phyloP scores from a whole-genome alignment of 2,797 vertebrate genomes.

The Percopsis omiscomaycus region DNA sequence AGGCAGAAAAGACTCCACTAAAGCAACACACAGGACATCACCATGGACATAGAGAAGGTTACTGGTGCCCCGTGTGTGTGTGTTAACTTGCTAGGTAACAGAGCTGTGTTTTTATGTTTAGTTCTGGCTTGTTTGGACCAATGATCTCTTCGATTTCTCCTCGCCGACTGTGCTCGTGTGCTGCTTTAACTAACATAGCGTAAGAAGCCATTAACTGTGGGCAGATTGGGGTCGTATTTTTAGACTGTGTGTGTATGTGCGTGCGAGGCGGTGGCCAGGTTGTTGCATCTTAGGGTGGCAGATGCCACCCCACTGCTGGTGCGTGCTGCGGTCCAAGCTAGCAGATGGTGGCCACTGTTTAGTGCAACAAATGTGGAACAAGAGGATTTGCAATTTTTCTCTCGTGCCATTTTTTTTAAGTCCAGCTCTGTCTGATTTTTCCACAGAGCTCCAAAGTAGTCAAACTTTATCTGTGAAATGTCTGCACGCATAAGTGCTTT shows the following conservation, averaged over 20 bases:
- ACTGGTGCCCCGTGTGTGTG: conserved; percentile 21
- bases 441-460: conserved; percentile 25
- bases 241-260: conserved; percentile 47
- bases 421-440: conserved; percentile 53
- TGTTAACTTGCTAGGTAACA: conserved; percentile 20
- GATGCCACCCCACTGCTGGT: conserved; percentile 66
- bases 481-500: not conserved
- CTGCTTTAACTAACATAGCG: conserved; percentile 34
- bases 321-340: conserved; percentile 50
- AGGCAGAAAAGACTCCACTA: no score
- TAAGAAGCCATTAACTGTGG: conserved; percentile 58
- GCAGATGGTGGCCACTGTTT: conserved; percentile 78
- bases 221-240: conserved; percentile 57
- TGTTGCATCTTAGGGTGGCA: conserved; percentile 65
- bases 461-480: conserved; percentile 35
- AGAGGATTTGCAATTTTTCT: conserved; percentile 68
- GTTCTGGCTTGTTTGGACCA: conserved; percentile 45
- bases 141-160: conserved; percentile 49
- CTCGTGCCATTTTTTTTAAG: conserved; percentile 57
- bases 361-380: conserved; percentile 75
- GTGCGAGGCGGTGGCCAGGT: conserved; percentile 46
- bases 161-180: conserved; percentile 19
- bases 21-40: no score
- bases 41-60: no score
- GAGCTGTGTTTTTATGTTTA: conserved; percentile 41